Conservation (phyloP, 2,797 vertebrate species). For the Mormyrops boulengeri region DNA sequence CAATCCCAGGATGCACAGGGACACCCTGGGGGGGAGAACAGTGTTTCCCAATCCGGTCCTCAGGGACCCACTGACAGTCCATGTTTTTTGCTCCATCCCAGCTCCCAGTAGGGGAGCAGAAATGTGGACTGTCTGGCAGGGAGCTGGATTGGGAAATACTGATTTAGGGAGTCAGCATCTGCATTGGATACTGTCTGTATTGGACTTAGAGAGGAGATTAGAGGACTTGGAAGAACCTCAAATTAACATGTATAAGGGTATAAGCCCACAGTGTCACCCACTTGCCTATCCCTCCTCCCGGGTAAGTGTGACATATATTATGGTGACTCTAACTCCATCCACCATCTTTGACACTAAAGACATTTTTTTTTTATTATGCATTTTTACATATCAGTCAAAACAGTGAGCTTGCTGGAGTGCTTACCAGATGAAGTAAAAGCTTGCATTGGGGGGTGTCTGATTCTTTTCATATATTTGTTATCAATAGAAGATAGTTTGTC, state of each 20-base stretch:
- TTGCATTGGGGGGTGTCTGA: neutral
- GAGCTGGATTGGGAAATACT: neutral
- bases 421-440: neutral
- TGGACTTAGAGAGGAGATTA: neutral
- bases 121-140: neutral
- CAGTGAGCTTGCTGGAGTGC: neutral
- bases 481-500: neutral
- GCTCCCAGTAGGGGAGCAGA: neutral
- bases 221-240: neutral
- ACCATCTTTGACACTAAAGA: neutral
- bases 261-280: neutral
- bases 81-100: neutral
- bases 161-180: neutral
- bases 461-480: neutral
- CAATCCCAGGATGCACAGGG: neutral
- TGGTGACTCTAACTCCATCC: neutral
- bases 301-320: neutral
- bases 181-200: neutral
- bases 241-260: neutral
- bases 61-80: neutral
- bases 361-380: neutral
- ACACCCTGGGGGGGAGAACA: neutral
- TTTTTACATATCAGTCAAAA: neutral
- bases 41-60: neutral
- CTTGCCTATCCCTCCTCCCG: neutral